Evolutionary conservation across 1,140 invertebrate species (phyloP), one percentile per base, ranked within the genome.

Genomic region (Micrasema minimum): DNA sequence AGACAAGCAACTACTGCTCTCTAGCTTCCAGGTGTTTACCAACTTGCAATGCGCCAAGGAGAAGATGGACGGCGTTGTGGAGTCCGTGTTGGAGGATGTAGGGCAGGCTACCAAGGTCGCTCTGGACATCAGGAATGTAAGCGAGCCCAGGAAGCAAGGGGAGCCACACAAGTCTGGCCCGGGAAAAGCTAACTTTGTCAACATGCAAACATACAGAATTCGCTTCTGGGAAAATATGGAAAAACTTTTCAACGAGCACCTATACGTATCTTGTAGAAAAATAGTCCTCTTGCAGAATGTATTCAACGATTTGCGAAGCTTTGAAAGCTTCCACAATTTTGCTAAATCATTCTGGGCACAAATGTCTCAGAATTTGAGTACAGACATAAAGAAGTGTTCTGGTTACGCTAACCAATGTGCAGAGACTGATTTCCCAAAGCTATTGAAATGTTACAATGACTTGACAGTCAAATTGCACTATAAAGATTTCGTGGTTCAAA

Each of bases 351-450:
- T 87, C 75, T 88, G 87, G 87, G 72, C 76, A 22, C 79, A 83
- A 20, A 75, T 87, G 7, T 83, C 79, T n/a, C 65, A 80, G 43
- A 76, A 82, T 45, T 85, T 88, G 66, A 82, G 81, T 70, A 80
- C 76, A 67, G 85, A 87, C 77, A 78, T 87, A 37, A 83, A 84
- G 70, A 85, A 85, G 72, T 82, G 83, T 53, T 90, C 91, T 0
- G 85, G 88, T 46, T 90, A 91, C 76, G 86, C 95, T n/a, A 93
- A 92, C 77, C 93, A 96, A 83, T 90, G 92, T 38, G 85, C 96
- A 61, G 94, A 96, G 84, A 91, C 91, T 51, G 94, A 96, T 81
- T 96, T 92, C 82, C 94, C 95, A 14, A 95, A 93, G 79, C 85
- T 96, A 59, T 82, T 97, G 10, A 89, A 87, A 77, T 85, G 82